Conservation (phyloP, 2,113 vertebrate species). For the Raja brachyura region DNA sequence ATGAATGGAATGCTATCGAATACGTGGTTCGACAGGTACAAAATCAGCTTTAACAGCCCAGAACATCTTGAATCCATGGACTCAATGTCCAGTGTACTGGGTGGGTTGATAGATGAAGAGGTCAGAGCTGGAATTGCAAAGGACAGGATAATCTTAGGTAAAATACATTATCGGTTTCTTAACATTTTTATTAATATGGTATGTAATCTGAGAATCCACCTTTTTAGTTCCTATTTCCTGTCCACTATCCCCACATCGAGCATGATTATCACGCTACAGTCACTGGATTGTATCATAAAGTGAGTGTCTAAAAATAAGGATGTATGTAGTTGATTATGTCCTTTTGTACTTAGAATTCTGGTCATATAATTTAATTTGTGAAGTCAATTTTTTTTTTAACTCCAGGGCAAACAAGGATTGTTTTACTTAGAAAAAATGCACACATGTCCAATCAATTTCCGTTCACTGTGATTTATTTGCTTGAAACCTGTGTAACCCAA, state of each 20-base stretch:
- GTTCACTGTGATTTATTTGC: background rate
- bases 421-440: conserved; percentile 18
- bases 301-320: conserved; percentile 11
- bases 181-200: background rate
- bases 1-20: conserved; percentile 66
- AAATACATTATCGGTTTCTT: conserved; percentile 40
- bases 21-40: conserved; percentile 84
- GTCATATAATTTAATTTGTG: conserved; percentile 4
- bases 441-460: background rate
- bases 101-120: conserved; percentile 67
- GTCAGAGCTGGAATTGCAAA: conserved; percentile 65
- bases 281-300: conserved; percentile 2
- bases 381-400: conserved; percentile 16
- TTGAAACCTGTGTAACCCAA: conserved; percentile 2
- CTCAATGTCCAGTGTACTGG: conserved; percentile 61
- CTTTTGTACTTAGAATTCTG: background rate
- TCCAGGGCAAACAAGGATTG: conserved; percentile 8
- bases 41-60: conserved; percentile 69
- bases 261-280: background rate
- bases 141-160: conserved; percentile 74
- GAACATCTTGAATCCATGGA: conserved; percentile 79
- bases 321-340: background rate
- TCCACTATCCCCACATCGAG: conserved; percentile 9
- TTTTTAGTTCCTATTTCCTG: conserved; percentile 7
- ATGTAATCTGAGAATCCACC: conserved; percentile 12